Percentiles rank a stretch among this genome's conserved stretches.
These are phyloP conservation scores for Lamprologus speciosus DNA, from an alignment of 2,113 vertebrate species.

Conservation along the genomic window DNA sequence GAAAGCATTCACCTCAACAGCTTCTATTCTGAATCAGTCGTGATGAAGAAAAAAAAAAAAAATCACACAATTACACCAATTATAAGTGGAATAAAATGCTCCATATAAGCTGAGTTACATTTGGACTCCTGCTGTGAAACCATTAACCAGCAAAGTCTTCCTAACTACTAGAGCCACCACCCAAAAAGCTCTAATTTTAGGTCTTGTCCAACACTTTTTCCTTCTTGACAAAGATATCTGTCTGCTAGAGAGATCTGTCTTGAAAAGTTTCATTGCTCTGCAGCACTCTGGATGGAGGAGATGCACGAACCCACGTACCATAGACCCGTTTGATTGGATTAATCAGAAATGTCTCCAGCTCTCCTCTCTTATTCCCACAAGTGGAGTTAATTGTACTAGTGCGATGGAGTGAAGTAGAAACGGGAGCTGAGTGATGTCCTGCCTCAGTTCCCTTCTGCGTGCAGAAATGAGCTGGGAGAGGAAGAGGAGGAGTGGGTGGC, in stretches of 20 bases:
- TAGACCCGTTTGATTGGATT: slow-evolving; percentile 50
- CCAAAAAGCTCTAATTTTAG: not conserved
- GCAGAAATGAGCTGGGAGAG: slow-evolving; percentile 15
- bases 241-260: not conserved
- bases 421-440: slow-evolving; percentile 38
- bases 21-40: not conserved
- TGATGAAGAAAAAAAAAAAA: not conserved
- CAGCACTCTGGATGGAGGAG: not conserved
- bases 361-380: slow-evolving; percentile 42
- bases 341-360: slow-evolving; percentile 45
- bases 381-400: slow-evolving; percentile 68
- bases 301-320: not conserved
- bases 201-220: not conserved
- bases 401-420: slow-evolving; percentile 45
- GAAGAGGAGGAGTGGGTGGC: not conserved
- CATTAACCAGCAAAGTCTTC: not conserved
- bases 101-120: not conserved
- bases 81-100: not conserved
- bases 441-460: slow-evolving; percentile 18
- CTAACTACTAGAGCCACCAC: not conserved
- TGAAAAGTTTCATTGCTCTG: slow-evolving; percentile 18
- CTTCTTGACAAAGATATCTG: not conserved
- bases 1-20: not conserved
- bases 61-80: not conserved
- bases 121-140: not conserved